Conservation (phyloP, 2,113 vertebrate genomes). For the Entelurus aequoreus region DNA sequence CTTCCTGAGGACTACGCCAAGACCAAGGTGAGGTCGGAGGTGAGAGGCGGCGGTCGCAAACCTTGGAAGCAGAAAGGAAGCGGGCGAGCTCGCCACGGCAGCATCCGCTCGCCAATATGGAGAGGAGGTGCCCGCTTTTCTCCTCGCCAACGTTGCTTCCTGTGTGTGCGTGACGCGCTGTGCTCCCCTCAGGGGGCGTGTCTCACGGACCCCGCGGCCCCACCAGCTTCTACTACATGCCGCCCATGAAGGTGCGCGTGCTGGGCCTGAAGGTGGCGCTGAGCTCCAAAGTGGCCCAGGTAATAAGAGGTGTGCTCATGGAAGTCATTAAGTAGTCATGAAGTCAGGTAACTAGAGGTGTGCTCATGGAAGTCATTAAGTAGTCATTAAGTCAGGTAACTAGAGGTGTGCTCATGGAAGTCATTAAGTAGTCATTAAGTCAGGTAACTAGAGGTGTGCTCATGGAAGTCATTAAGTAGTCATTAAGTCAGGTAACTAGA, state of each 20-base stretch:
- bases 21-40: conserved; percentile 81
- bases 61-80: conserved; percentile 84
- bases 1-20: conserved; percentile 77
- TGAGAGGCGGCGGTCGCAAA: conserved; percentile 82
- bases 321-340: no score
- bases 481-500: no score
- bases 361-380: no score
- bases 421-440: no score
- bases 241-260: conserved; percentile 84
- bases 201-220: conserved; percentile 85
- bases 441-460: no score
- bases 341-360: no score
- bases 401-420: no score
- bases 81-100: conserved; percentile 80
- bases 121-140: conserved; percentile 73
- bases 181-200: conserved; percentile 73
- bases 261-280: conserved; percentile 82
- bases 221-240: conserved; percentile 89
- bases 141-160: background rate
- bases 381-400: no score
- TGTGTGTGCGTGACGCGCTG: background rate
- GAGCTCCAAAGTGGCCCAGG: conserved; percentile 83
- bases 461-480: no score
- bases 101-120: conserved; percentile 86
- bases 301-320: conserved; percentile 28